phyloP scores from a whole-genome alignment of 2,113 vertebrate species.

The Orycteropus afer region DNA sequence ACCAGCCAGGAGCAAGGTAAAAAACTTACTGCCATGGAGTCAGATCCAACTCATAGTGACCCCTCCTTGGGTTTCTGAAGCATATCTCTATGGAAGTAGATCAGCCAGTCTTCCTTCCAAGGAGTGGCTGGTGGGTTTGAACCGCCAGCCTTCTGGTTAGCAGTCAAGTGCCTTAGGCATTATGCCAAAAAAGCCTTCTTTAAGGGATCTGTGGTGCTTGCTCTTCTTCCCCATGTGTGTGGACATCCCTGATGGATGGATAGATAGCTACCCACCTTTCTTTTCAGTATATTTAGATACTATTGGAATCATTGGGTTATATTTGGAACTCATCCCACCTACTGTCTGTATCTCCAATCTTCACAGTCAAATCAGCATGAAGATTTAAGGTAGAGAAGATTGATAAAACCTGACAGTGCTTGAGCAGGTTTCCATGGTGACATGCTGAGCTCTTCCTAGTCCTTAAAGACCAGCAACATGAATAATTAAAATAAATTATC shows the following conservation, averaged over 20 bases:
- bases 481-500: conserved; percentile 65
- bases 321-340: background rate
- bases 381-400: conserved; percentile 8
- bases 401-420: background rate
- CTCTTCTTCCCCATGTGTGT: background rate
- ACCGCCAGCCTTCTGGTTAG: too few species aligned
- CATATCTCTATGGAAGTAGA: too few species aligned
- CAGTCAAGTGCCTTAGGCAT: too few species aligned
- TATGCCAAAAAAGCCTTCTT: too few species aligned
- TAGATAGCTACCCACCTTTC: background rate
- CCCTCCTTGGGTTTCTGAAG: too few species aligned
- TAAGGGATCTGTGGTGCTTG: background rate
- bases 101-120: too few species aligned
- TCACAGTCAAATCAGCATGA: background rate
- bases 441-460: background rate
- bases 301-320: background rate
- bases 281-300: background rate
- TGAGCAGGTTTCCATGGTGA: conserved; percentile 65
- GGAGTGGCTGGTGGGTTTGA: too few species aligned
- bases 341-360: background rate
- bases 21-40: too few species aligned
- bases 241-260: background rate
- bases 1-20: background rate
- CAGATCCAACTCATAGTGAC: too few species aligned
- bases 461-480: conserved; percentile 49